These are phyloP conservation scores for Drosophila nr. perissopoda DNA, from an alignment of 2,888 invertebrate genomes.

Conservation along the genomic window DNA sequence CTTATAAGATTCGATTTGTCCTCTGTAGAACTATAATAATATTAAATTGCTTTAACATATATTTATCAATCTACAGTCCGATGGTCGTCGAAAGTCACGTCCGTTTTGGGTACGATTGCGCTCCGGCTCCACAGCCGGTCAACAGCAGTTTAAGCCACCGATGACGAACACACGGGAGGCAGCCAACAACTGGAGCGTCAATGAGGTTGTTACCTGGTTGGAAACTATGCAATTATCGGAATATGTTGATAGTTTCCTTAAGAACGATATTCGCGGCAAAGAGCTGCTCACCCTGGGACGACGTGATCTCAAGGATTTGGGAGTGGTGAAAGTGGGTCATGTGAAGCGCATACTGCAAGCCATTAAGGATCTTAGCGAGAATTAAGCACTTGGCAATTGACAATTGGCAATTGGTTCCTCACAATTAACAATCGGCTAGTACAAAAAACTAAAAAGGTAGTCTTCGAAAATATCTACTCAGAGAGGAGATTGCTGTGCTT, in stretches of 20 bases:
- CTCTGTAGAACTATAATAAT: not conserved
- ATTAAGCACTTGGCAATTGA: slow-evolving; percentile 63
- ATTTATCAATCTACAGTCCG: slow-evolving; percentile 75
- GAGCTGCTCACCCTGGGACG: slow-evolving; percentile 94
- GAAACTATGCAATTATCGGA: slow-evolving; percentile 94
- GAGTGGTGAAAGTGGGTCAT: slow-evolving; percentile 97
- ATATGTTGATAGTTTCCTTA: slow-evolving; percentile 95
- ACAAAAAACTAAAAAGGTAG: slow-evolving; percentile 56
- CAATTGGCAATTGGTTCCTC: slow-evolving; percentile 40
- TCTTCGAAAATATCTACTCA: slow-evolving; percentile 47
- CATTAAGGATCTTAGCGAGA: slow-evolving; percentile 90
- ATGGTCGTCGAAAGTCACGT: slow-evolving; percentile 87
- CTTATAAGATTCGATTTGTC: not conserved
- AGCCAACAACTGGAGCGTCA: slow-evolving; percentile 91
- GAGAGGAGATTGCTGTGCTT: slow-evolving; percentile 36
- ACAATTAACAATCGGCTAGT: slow-evolving; percentile 44
- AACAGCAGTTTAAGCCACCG: slow-evolving; percentile 78
- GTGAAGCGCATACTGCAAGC: slow-evolving; percentile 97
- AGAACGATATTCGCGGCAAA: slow-evolving; percentile 95
- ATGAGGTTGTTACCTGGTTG: slow-evolving; percentile 96
- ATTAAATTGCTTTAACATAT: not conserved
- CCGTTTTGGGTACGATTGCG: slow-evolving; percentile 90
- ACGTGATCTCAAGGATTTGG: slow-evolving; percentile 94
- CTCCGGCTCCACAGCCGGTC: slow-evolving; percentile 83
- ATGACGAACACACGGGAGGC: slow-evolving; percentile 85